These are phyloP conservation scores for Latrodectus elegans DNA, from an alignment of 2,888 invertebrate genomes.

Conservation along the genomic window DNA sequence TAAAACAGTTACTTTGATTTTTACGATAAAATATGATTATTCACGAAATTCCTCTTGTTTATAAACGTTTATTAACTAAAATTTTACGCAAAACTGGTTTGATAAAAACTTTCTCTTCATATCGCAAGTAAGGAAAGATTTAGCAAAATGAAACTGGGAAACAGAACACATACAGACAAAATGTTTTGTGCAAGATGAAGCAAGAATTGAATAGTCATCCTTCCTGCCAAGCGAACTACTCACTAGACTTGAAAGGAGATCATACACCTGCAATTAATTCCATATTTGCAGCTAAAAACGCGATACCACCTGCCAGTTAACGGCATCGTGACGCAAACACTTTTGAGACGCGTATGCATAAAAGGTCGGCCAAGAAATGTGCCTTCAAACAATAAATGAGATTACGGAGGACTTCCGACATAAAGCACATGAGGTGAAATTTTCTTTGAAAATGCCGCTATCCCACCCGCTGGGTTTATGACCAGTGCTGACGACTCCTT, in stretches of 20 bases:
- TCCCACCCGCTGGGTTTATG: conserved; percentile 36
- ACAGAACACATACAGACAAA: too few species aligned
- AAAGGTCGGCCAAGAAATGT: conserved; percentile 47
- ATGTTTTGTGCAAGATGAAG: too few species aligned
- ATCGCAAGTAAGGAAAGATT: too few species aligned
- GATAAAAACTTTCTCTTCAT: too few species aligned
- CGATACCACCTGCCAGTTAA: conserved; percentile 62
- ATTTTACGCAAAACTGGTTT: too few species aligned
- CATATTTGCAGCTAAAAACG: conserved; percentile 22
- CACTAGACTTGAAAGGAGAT: not conserved
- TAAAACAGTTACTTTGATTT: too few species aligned
- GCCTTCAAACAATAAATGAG: conserved; percentile 37
- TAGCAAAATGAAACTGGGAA: too few species aligned
- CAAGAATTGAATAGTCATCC: too few species aligned
- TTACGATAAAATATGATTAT: too few species aligned
- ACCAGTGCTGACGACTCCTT: not conserved
- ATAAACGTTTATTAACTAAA: too few species aligned
- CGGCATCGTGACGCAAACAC: conserved; percentile 39
- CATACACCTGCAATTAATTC: conserved; percentile 50
- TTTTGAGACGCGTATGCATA: conserved; percentile 15
- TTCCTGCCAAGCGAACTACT: not conserved
- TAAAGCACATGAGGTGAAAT: conserved; percentile 31
- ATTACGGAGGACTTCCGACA: conserved; percentile 62
- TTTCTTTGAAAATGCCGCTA: conserved; percentile 45
- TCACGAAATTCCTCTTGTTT: too few species aligned